Evolutionary conservation across 2,797 vertebrate genomes (phyloP), one percentile per base, ranked within the genome.

Genomic region (Orestias chungarensis): DNA sequence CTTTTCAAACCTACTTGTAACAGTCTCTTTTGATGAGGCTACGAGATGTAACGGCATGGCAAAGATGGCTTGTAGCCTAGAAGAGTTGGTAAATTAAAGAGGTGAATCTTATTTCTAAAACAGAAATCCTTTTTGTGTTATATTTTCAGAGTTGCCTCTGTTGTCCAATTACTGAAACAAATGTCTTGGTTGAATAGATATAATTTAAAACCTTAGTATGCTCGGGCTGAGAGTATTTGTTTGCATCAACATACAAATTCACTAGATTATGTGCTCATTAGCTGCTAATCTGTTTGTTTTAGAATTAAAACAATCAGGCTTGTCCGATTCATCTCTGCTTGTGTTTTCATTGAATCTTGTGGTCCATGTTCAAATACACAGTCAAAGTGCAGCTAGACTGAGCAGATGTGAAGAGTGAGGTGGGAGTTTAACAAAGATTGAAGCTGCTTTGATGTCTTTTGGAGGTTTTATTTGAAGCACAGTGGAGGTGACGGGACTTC

Each of bases 241-340:
- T 18, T 9, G 18, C 18, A 20, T 59, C 4, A 59, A 35, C 55
- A 59, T 35, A 11, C 31, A 35, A 20, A 59, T 23, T 35, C 17
- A 59, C 38, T 9, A 35, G 31, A 35, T 74, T 47, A 25, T 10
- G 46, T 29, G 57, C 70, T 81, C 68, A 71, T 78, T 61, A 69
- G 40, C 42, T 76, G 3, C 49, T 43, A 29, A 69, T 75, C 69
- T 74, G 49, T 77, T 73, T 68, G 47, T 65, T 59, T 20, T 71
- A 47, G 75, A 79, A 74, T 68, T 74, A 70, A 67, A 59, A 78
- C 79, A 80, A 87, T 85, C 78, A 3, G 17, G 20, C 59, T 87
- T 61, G 33, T 55, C 79, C 74, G 54, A 23, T 40, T 66, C 64
- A 70, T 57, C 12, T 73, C 74, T 72, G 47, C 59, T 79, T 52